Evolutionary conservation across 2,888 invertebrate species (phyloP).

Genomic region (Archips xylosteana): DNA sequence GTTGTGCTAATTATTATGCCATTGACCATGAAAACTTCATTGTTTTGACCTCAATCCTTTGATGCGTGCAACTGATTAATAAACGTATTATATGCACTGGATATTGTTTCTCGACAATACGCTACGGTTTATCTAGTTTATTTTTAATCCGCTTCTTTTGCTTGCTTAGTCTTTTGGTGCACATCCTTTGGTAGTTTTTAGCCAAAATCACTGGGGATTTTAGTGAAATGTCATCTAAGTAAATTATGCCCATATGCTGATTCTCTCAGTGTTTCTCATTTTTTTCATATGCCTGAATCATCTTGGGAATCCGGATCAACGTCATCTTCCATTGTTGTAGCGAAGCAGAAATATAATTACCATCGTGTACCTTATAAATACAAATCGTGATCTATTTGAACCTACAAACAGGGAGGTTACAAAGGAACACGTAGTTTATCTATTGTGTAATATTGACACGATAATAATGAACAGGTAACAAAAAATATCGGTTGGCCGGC

Average conservation of each 20-base stretch:
- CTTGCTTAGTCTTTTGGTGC: constrained; percentile 51
- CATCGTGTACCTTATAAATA: neutral
- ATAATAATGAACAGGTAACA: constrained; percentile 40
- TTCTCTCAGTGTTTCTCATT: neutral
- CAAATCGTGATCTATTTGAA: constrained; percentile 1
- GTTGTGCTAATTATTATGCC: constrained; percentile 12
- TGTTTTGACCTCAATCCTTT: constrained; percentile 16
- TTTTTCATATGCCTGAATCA: neutral
- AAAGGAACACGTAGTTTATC: constrained; percentile 11
- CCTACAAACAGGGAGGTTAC: neutral
- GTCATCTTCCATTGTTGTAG: neutral
- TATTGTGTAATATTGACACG: constrained; percentile 38
- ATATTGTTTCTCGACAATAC: constrained; percentile 73
- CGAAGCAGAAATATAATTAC: neutral
- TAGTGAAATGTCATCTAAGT: too few species aligned
- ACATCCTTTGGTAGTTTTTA: constrained; percentile 17
- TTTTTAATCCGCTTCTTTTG: constrained; percentile 76
- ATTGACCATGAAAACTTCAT: constrained; percentile 22
- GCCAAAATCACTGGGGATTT: neutral
- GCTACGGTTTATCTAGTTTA: constrained; percentile 55
- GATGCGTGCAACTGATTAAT: neutral
- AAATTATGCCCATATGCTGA: too few species aligned
- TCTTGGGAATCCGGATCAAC: neutral
- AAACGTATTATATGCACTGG: constrained; percentile 64
- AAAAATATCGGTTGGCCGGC: constrained; percentile 21